A percentile compares a stretch with the other conserved stretches of the same genome.
Evolutionary conservation across 23 tunicate species (phyloP).

Genomic region (Oikopleura dioica): DNA sequence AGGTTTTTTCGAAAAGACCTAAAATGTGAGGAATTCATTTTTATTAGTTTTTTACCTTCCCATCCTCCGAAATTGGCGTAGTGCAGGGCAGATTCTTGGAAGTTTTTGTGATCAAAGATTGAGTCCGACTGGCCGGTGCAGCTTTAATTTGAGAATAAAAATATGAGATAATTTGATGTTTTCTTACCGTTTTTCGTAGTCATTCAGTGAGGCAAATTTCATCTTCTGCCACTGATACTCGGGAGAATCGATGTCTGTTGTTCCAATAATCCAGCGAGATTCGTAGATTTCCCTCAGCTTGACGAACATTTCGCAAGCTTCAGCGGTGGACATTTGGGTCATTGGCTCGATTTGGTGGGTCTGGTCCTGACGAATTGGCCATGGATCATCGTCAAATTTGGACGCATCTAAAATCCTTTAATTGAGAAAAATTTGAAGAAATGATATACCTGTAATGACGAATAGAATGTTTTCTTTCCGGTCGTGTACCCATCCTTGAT

Average conservation of each 20-base stretch:
- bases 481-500: background rate
- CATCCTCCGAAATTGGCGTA: background rate
- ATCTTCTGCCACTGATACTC: background rate
- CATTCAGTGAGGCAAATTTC: background rate
- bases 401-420: too few species aligned
- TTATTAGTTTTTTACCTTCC: too few species aligned
- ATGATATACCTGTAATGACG: background rate
- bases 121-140: too few species aligned
- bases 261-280: background rate
- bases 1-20: too few species aligned
- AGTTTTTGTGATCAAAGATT: too few species aligned
- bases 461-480: background rate
- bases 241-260: background rate
- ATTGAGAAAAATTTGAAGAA: too few species aligned
- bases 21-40: too few species aligned
- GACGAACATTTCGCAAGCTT: background rate
- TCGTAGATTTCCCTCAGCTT: background rate
- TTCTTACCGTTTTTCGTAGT: background rate
- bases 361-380: background rate
- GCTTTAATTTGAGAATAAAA: too few species aligned
- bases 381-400: background rate
- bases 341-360: background rate
- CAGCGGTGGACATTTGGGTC: background rate
- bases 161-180: background rate
- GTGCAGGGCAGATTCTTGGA: background rate